These are phyloP conservation scores for Ifrita kowaldi DNA, from an alignment of 2,113 vertebrate species.

Conservation along the genomic window DNA sequence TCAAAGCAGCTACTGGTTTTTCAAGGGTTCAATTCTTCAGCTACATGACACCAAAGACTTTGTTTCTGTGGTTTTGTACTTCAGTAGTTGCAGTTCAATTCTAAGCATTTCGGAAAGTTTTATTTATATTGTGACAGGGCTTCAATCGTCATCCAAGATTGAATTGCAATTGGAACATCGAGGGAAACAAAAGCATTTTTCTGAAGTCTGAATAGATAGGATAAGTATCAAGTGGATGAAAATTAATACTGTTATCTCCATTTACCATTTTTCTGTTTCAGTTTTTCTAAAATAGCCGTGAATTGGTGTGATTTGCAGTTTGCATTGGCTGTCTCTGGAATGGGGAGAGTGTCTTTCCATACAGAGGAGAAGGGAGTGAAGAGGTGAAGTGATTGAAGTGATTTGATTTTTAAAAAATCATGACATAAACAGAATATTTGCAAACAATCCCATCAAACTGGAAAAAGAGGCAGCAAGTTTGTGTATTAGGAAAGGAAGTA, in stretches of 20 bases:
- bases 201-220: background rate
- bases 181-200: background rate
- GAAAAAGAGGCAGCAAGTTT: background rate
- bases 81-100: background rate
- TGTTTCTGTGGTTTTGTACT: background rate
- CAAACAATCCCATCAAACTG: background rate
- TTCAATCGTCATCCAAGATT: background rate
- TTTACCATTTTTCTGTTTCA: background rate
- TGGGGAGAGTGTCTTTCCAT: background rate
- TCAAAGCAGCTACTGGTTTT: background rate
- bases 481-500: background rate
- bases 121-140: slow-evolving; percentile 9
- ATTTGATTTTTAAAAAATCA: background rate
- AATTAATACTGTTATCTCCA: background rate
- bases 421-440: background rate
- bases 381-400: background rate
- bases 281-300: background rate
- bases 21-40: background rate
- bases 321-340: background rate
- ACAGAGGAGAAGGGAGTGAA: background rate
- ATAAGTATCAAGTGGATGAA: background rate
- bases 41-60: background rate
- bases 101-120: background rate
- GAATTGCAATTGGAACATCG: background rate
- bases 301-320: background rate